Percentiles rank a stretch among this genome's conserved stretches.
Evolutionary conservation across 2,113 vertebrate genomes (phyloP).

Genomic region (Planiliza haematocheilus): DNA sequence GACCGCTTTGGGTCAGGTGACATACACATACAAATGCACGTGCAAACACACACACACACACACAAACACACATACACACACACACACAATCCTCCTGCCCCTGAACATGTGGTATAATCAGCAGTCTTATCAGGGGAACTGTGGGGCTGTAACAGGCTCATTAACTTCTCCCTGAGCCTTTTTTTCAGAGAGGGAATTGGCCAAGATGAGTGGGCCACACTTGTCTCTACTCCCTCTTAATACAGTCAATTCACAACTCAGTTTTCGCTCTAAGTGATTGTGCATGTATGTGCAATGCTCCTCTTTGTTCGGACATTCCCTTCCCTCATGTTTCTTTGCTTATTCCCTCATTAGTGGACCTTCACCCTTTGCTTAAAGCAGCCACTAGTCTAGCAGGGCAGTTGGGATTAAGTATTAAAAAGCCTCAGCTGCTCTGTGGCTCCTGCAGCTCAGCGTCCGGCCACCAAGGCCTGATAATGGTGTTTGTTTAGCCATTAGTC

Average conservation of each 20-base stretch:
- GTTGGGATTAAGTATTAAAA: slow-evolving; percentile 76
- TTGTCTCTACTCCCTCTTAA: slow-evolving; percentile 35
- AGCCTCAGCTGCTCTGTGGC: slow-evolving; percentile 73
- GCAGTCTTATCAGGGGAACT: slow-evolving; percentile 60
- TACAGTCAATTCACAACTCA: slow-evolving; percentile 31
- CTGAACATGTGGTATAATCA: slow-evolving; percentile 71
- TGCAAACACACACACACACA: slow-evolving; percentile 25
- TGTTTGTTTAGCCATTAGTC: slow-evolving; percentile 86
- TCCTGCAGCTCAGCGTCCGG: slow-evolving; percentile 67
- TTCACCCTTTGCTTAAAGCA: slow-evolving; percentile 48
- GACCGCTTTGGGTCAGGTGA: slow-evolving; percentile 67
- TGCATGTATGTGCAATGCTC: slow-evolving; percentile 12
- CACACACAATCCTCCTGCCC: slow-evolving; percentile 39
- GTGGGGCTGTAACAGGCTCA: slow-evolving; percentile 66
- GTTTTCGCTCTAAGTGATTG: slow-evolving; percentile 44
- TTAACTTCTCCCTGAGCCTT: slow-evolving; percentile 70
- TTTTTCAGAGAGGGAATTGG: slow-evolving; percentile 61
- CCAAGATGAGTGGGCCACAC: slow-evolving; percentile 46
- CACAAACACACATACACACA: neutral
- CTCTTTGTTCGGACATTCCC: slow-evolving; percentile 33
- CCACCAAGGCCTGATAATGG: slow-evolving; percentile 78
- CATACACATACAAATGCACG: slow-evolving; percentile 25
- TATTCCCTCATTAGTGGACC: slow-evolving; percentile 69
- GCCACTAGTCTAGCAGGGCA: slow-evolving; percentile 54
- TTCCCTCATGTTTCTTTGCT: slow-evolving; percentile 48